Conservation (phyloP, 2,113 vertebrate genomes). For the Platysternon megacephalum region DNA sequence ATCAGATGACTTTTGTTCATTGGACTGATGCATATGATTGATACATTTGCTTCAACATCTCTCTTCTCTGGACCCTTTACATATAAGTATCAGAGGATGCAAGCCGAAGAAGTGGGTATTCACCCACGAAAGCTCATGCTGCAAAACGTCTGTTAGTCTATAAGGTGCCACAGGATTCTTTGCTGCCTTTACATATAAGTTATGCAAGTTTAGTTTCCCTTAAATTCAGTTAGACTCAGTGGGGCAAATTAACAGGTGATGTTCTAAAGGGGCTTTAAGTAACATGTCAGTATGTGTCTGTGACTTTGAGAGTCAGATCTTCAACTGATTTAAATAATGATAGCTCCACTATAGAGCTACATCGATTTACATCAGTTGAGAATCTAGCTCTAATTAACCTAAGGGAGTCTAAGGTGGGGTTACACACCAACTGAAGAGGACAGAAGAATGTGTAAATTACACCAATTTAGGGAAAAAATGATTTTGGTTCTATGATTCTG, state of each 20-base stretch:
- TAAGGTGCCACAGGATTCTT: too few species aligned
- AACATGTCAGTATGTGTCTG: neutral
- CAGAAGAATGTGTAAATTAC: neutral
- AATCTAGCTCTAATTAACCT: neutral
- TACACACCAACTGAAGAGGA: neutral
- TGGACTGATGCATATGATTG: constrained; percentile 43
- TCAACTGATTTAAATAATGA: neutral
- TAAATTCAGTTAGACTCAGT: neutral
- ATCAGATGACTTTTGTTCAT: constrained; percentile 21
- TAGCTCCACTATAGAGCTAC: neutral
- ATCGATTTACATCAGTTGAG: neutral
- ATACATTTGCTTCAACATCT: constrained; percentile 13
- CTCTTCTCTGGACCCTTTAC: neutral
- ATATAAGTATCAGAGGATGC: too few species aligned
- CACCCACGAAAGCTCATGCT: too few species aligned
- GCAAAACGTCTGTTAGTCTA: too few species aligned
- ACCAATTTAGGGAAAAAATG: neutral
- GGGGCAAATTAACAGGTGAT: neutral
- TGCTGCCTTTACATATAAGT: neutral
- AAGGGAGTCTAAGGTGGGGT: neutral
- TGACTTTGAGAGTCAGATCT: neutral
- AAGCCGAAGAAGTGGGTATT: too few species aligned
- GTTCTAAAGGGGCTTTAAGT: neutral
- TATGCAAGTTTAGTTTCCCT: neutral
- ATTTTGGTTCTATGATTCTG: neutral